phyloP scores from a whole-genome alignment of 2,888 invertebrate species.

The Apomyelois bistriatella region DNA sequence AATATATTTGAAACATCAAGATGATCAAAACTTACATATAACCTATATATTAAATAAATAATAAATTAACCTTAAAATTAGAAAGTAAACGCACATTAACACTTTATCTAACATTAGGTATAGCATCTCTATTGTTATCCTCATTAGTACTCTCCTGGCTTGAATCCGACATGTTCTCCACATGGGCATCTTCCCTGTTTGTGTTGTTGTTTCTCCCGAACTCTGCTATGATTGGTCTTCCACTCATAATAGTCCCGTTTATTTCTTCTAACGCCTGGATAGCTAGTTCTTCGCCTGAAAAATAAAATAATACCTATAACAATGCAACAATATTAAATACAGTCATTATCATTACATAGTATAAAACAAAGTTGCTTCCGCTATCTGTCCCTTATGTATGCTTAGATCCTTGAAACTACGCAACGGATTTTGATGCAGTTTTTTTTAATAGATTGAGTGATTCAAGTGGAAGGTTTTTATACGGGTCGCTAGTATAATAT shows the following conservation, averaged over 20 bases:
- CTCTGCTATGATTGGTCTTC: slow-evolving; percentile 69
- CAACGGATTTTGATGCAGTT: no score
- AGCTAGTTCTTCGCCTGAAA: slow-evolving; percentile 66
- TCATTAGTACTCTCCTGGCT: not conserved
- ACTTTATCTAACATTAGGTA: not conserved
- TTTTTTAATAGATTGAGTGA: no score
- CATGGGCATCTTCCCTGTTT: not conserved
- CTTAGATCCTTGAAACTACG: no score
- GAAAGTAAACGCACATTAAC: not conserved
- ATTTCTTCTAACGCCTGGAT: slow-evolving; percentile 68
- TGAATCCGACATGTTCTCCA: not conserved
- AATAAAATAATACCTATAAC: slow-evolving; percentile 18
- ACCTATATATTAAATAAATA: slow-evolving; percentile 6
- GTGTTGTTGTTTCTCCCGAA: slow-evolving; percentile 46
- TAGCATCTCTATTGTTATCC: not conserved
- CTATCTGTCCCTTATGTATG: no score
- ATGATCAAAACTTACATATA: not conserved
- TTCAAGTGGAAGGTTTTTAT: no score
- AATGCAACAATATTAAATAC: not conserved
- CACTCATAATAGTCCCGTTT: slow-evolving; percentile 73
- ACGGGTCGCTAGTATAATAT: no score
- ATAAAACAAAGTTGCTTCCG: no score
- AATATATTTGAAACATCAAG: slow-evolving; percentile 2
- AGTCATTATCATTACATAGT: no score
- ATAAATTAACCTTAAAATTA: not conserved